Percentiles rank a stretch among this genome's conserved stretches.
phyloP scores from a whole-genome alignment of 2,888 invertebrate genomes.

The Sacculina carcini region DNA sequence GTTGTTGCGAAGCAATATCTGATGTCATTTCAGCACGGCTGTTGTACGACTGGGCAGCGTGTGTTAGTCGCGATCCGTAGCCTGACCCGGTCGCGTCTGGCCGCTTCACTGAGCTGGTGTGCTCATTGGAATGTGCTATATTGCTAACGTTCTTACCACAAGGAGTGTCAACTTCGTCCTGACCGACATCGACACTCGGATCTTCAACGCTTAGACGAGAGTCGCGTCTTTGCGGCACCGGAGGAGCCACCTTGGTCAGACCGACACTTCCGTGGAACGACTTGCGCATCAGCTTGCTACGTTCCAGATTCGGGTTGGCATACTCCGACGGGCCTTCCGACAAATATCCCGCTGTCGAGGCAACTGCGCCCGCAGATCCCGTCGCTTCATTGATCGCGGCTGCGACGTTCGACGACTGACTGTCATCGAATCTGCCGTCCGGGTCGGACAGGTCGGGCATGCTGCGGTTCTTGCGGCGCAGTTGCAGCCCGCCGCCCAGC shows the following conservation, averaged over 20 bases:
- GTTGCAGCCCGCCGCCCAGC: slow-evolving; percentile 55
- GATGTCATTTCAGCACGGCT: too few relatives aligned
- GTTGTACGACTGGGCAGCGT: too few relatives aligned
- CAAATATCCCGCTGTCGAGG: slow-evolving; percentile 38
- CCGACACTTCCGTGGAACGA: slow-evolving; percentile 63
- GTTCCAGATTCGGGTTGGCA: slow-evolving; percentile 52
- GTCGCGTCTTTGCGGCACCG: slow-evolving; percentile 46
- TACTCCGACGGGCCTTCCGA: slow-evolving; percentile 68
- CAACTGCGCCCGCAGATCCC: slow-evolving; percentile 24
- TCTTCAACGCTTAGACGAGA: slow-evolving; percentile 33
- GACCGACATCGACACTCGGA: too few relatives aligned
- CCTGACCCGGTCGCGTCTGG: background rate
- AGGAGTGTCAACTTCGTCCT: too few relatives aligned
- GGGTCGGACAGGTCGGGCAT: slow-evolving; percentile 75
- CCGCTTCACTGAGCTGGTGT: background rate
- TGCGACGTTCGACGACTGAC: slow-evolving; percentile 23
- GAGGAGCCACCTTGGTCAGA: slow-evolving; percentile 39
- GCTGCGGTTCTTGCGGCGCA: slow-evolving; percentile 60
- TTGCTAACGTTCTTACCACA: background rate
- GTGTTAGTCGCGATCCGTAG: too few relatives aligned
- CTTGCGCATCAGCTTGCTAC: slow-evolving; percentile 63
- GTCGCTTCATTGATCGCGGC: slow-evolving; percentile 20
- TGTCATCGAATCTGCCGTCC: too few relatives aligned
- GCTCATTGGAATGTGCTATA: background rate
- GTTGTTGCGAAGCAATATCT: too few relatives aligned